Evolutionary conservation across 1,140 invertebrate genomes (phyloP).

Genomic region (Drosophila varians): DNA sequence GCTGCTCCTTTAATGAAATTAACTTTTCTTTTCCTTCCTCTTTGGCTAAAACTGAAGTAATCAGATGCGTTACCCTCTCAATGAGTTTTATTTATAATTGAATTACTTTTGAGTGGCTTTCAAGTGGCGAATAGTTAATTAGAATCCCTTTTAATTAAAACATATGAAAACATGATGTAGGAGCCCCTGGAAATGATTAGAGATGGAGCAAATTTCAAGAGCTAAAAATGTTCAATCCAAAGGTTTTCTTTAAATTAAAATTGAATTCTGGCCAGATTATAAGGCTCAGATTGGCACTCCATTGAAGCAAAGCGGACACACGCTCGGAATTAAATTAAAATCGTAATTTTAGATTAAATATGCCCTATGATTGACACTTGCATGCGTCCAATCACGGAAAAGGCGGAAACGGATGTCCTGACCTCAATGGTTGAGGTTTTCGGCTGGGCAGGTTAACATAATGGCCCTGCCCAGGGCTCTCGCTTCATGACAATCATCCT

Average conservation of each 20-base stretch:
- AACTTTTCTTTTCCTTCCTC: conserved; percentile 38
- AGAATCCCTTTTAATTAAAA: conserved; percentile 44
- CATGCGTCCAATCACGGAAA: conserved; percentile 42
- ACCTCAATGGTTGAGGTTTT: conserved; percentile 12
- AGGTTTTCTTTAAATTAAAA: neutral
- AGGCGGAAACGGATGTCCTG: conserved; percentile 72
- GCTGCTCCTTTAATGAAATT: conserved; percentile 53
- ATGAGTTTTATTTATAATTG: conserved; percentile 68
- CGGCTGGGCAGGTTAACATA: conserved; percentile 50
- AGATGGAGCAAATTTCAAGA: neutral
- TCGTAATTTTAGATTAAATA: conserved; percentile 56
- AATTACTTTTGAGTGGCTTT: conserved; percentile 69
- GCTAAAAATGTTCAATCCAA: neutral
- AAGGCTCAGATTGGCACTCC: conserved; percentile 17
- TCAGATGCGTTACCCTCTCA: conserved; percentile 47
- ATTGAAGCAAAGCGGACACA: conserved; percentile 18
- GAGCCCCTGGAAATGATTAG: neutral
- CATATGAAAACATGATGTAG: conserved; percentile 33
- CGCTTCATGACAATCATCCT: conserved; percentile 30
- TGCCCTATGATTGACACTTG: conserved; percentile 64
- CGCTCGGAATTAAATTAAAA: conserved; percentile 20
- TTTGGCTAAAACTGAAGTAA: conserved; percentile 50
- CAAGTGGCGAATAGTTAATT: conserved; percentile 44
- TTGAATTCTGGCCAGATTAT: neutral
- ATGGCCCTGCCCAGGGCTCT: conserved; percentile 15